Evolutionary conservation across 2,888 invertebrate genomes (phyloP), one percentile per base, ranked within the genome.

Genomic region (Apantesis nais): DNA sequence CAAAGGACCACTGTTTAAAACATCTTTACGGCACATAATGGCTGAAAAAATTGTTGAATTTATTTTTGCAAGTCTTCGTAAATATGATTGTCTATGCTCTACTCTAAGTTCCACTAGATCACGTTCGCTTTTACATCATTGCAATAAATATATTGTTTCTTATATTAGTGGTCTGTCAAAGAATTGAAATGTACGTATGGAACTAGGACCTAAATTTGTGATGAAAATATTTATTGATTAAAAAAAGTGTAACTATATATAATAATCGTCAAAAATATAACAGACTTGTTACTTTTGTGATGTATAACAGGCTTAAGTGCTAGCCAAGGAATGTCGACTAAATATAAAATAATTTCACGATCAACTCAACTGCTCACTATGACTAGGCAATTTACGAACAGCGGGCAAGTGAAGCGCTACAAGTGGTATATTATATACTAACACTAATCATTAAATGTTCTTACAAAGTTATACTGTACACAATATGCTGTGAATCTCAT

Each of bases 401-500:
- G 90, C 91, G 89, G 89, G 85, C 89, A 88, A 92, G 88, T 84
- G 80, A 82, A 84, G 80, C 82, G 66, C 73, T 80, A 78, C 44
- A 68, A 67, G 73, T 64, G 75, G 79, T 75, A 78, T 66, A 79
- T 71, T 66, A 77, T n/a, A n/a, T 73, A 41, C 82, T 85, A 81
- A 86, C 76, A 72, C 81, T 85, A 86, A 81, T 84, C 83, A 86
- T 83, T 83, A 85, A 66, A 75, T 78, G 73, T 78, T 74, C 61
- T 62, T 66, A 62, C 62, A 48, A 61, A 66, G 39, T 80, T 79
- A 83, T 63, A 78, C 66, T 81, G 86, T 87, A 88, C 91, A 90
- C 92, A 87, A 87, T 77, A 83, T 82, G 82, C 82, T 85, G 86
- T 86, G 89, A 95, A 95, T 95, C 94, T 95, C 94, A 95, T 92